Evolutionary conservation across 1,140 invertebrate species (phyloP).

Genomic region (Anoplophora glabripennis): DNA sequence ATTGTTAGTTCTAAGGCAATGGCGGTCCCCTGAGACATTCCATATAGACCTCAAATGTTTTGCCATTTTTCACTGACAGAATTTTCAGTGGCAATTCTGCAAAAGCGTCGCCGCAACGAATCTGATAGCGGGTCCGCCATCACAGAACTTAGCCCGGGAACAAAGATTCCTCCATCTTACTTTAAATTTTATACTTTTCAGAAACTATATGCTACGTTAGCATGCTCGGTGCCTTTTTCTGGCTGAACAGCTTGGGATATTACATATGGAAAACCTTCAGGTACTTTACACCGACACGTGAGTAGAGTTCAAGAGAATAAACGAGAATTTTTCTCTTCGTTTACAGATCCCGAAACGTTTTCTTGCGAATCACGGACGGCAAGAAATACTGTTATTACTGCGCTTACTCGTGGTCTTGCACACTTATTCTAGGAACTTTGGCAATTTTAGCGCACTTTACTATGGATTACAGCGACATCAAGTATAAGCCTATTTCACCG

Average conservation of each 20-base stretch:
- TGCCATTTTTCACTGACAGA: too few species aligned
- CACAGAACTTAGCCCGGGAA: too few species aligned
- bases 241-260: conserved; percentile 79
- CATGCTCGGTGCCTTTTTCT: conserved; percentile 75
- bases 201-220: conserved; percentile 73
- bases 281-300: conserved; percentile 47
- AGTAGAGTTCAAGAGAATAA: conserved; percentile 2
- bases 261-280: conserved; percentile 83
- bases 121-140: too few species aligned
- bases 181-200: too few species aligned
- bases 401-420: conserved; percentile 73
- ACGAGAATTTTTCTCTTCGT: not conserved
- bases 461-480: conserved; percentile 61
- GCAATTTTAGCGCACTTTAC: conserved; percentile 78
- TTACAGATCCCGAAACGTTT: conserved; percentile 75
- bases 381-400: conserved; percentile 84
- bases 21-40: too few species aligned
- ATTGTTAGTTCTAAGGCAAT: too few species aligned
- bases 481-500: conserved; percentile 28
- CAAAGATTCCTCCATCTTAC: too few species aligned
- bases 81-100: too few species aligned
- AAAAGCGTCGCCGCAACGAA: too few species aligned
- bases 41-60: too few species aligned
- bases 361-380: conserved; percentile 76
- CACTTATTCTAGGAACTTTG: conserved; percentile 63